Evolutionary conservation across 1,140 invertebrate genomes (phyloP).

Genomic region (Paramacrobiotus metropolitanus): DNA sequence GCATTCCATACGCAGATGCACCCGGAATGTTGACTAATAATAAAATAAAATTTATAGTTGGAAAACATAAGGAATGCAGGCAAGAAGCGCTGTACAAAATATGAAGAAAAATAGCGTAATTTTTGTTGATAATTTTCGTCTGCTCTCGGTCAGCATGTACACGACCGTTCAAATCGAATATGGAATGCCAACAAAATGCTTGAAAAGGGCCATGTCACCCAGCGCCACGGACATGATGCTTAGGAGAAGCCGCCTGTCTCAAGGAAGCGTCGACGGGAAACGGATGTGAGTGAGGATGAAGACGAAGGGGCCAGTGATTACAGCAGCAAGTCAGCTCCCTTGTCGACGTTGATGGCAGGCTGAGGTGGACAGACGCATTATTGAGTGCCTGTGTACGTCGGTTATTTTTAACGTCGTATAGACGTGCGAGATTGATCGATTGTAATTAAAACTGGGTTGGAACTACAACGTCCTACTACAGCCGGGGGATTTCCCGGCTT

Average conservation of each 20-base stretch:
- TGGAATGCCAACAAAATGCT: slow-evolving; percentile 66
- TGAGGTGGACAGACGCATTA: not conserved
- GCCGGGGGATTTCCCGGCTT: too few relatives aligned
- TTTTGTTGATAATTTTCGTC: slow-evolving; percentile 73
- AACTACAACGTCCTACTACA: too few relatives aligned
- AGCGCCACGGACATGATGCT: slow-evolving; percentile 24
- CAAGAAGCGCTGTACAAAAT: slow-evolving; percentile 68
- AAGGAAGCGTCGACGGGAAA: not conserved
- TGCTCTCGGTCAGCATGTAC: slow-evolving; percentile 70
- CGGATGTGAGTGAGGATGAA: not conserved
- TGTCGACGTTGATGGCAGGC: not conserved
- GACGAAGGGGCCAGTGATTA: not conserved
- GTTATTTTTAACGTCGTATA: too few relatives aligned
- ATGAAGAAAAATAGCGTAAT: slow-evolving; percentile 92
- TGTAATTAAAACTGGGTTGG: too few relatives aligned
- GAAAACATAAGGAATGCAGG: slow-evolving; percentile 59
- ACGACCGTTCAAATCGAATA: slow-evolving; percentile 45
- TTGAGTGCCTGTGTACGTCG: too few relatives aligned
- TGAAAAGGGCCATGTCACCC: slow-evolving; percentile 67
- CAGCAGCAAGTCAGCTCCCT: not conserved
- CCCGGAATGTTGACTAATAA: slow-evolving; percentile 66
- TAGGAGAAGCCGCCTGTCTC: not conserved
- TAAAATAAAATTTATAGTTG: too few relatives aligned
- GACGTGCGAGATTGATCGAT: too few relatives aligned
- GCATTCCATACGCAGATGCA: slow-evolving; percentile 71